Evolutionary conservation across 2,113 vertebrate species (phyloP).

Genomic region (Apeltes quadracus): DNA sequence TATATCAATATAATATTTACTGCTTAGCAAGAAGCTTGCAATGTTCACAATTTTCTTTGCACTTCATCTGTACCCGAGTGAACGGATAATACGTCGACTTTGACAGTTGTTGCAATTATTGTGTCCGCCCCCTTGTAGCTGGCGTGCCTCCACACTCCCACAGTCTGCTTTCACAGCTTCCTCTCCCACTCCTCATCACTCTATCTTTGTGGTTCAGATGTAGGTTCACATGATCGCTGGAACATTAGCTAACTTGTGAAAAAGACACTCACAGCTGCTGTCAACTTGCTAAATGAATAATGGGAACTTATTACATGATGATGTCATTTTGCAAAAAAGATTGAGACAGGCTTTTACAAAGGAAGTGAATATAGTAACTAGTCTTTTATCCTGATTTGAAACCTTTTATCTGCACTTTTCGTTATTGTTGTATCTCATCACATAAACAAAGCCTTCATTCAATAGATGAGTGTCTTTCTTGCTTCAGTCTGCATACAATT

Average conservation of each 20-base stretch:
- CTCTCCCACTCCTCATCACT: slow-evolving; percentile 72
- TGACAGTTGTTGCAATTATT: slow-evolving; percentile 51
- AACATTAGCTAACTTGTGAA: slow-evolving; percentile 64
- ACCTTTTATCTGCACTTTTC: not conserved
- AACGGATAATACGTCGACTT: not conserved
- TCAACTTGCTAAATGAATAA: slow-evolving; percentile 39
- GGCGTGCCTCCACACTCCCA: slow-evolving; percentile 66
- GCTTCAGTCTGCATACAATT: slow-evolving; percentile 51
- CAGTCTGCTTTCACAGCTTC: slow-evolving; percentile 66
- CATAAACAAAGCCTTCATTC: slow-evolving; percentile 30
- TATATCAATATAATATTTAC: slow-evolving; percentile 27
- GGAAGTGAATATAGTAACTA: not conserved
- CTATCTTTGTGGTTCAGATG: slow-evolving; percentile 59
- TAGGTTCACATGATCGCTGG: slow-evolving; percentile 53
- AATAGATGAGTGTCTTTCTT: slow-evolving; percentile 27
- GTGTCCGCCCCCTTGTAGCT: slow-evolving; percentile 54
- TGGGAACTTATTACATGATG: not conserved
- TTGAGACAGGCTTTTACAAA: not conserved
- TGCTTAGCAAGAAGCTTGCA: not conserved
- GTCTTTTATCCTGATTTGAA: slow-evolving; percentile 5
- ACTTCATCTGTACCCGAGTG: not conserved
- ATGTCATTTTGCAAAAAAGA: slow-evolving; percentile 4
- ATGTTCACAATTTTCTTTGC: not conserved
- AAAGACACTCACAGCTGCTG: slow-evolving; percentile 53
- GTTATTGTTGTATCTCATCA: slow-evolving; percentile 8